Percentiles rank a stretch among this genome's conserved stretches.
Conservation (phyloP, 2,113 vertebrate species). For the Hyperopisus bebe region DNA sequence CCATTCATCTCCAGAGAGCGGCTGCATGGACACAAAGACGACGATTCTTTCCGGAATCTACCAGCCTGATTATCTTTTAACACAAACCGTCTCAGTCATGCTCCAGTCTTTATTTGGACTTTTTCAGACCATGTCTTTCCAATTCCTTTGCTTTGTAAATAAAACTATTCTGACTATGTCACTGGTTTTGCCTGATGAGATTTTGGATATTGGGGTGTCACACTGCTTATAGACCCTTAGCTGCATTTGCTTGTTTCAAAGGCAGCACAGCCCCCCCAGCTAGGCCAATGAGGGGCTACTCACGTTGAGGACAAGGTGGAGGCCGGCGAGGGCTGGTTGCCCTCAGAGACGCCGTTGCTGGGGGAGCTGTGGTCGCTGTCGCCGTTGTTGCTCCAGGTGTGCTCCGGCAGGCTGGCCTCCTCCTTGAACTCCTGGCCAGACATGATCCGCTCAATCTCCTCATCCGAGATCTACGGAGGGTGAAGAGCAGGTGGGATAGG, state of each 20-base stretch:
- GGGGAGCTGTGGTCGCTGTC: constrained; percentile 97
- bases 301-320: constrained; percentile 95
- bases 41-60: neutral
- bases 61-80: neutral
- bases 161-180: neutral
- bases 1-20: constrained; percentile 92
- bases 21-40: constrained; percentile 45
- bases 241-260: neutral
- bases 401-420: constrained; percentile 73
- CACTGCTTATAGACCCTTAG: neutral
- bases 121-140: neutral
- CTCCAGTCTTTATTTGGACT: neutral
- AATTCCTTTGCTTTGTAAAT: neutral
- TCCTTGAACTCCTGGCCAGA: constrained; percentile 98
- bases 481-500: neutral
- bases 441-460: constrained; percentile 98
- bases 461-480: constrained; percentile 80
- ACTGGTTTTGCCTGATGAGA: neutral
- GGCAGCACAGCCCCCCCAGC: neutral
- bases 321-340: constrained; percentile 93
- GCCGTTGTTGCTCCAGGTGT: constrained; percentile 91
- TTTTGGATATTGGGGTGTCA: neutral
- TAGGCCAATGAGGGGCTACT: constrained; percentile 35
- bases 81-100: neutral
- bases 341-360: constrained; percentile 89